Evolutionary conservation across 2,888 invertebrate species (phyloP).

Genomic region (Crossocerus cetratus): DNA sequence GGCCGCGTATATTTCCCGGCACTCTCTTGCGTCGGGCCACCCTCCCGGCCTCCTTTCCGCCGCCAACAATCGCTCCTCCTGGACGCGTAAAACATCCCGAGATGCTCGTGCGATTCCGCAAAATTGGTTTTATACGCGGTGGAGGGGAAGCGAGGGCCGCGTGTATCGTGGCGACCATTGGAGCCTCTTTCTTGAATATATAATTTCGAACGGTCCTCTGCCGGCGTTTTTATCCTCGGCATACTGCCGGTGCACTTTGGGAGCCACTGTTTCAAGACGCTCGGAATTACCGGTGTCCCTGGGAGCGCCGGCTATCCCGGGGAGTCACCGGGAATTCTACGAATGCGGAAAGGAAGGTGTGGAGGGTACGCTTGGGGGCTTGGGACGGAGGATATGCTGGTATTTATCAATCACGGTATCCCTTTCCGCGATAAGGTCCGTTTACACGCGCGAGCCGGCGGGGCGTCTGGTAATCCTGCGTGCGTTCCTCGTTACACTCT

Average conservation of each 20-base stretch:
- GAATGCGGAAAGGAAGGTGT: slow-evolving; percentile 23
- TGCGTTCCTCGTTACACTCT: slow-evolving; percentile 9
- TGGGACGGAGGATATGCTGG: no score
- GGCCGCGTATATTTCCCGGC: slow-evolving; percentile 35
- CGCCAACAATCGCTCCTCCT: slow-evolving; percentile 68
- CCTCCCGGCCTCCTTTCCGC: slow-evolving; percentile 18
- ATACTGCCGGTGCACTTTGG: no score
- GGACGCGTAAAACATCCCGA: slow-evolving; percentile 66
- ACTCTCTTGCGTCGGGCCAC: no score
- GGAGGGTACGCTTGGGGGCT: no score
- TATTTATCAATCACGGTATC: slow-evolving; percentile 12
- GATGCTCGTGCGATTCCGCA: slow-evolving; percentile 44
- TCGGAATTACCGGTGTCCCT: no score
- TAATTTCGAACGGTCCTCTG: not conserved
- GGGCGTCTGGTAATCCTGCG: slow-evolving; percentile 33
- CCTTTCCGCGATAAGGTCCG: slow-evolving; percentile 28
- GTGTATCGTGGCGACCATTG: slow-evolving; percentile 7
- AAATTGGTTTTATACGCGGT: slow-evolving; percentile 53
- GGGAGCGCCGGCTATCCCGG: no score
- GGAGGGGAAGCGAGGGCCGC: slow-evolving; percentile 14
- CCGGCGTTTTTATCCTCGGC: no score
- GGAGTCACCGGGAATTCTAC: slow-evolving; percentile 2
- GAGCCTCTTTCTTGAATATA: slow-evolving; percentile 7
- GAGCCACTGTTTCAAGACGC: not conserved
- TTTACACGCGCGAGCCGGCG: slow-evolving; percentile 39